These are phyloP conservation scores for Cynopterus brachyotis DNA, from an alignment of 2,113 vertebrate genomes.

Conservation along the genomic window DNA sequence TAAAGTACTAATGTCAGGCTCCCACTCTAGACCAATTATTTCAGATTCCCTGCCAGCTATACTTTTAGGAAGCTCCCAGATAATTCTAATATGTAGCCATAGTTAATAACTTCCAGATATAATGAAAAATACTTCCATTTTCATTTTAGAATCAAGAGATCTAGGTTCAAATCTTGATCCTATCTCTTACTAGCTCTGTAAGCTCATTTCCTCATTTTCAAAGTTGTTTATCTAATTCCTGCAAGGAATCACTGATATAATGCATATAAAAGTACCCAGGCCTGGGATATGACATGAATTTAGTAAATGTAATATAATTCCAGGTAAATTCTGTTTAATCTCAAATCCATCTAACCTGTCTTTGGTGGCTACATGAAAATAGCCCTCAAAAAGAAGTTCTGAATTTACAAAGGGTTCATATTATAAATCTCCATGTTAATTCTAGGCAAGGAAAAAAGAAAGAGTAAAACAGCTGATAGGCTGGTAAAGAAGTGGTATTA, in stretches of 20 bases:
- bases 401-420: background rate
- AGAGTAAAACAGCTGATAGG: background rate
- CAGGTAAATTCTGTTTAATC: conserved; percentile 38
- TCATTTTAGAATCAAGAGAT: background rate
- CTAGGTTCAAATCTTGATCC: conserved; percentile 15
- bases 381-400: background rate
- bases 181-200: background rate
- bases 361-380: background rate
- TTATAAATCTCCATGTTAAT: background rate
- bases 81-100: background rate
- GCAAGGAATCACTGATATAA: background rate
- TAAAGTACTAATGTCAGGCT: background rate
- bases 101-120: conserved; percentile 6
- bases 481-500: background rate
- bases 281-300: background rate
- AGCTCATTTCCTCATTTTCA: conserved; percentile 42
- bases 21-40: background rate
- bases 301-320: background rate
- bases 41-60: background rate
- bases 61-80: background rate
- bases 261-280: background rate
- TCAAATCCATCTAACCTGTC: background rate
- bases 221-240: conserved; percentile 43
- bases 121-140: conserved; percentile 14
- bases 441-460: background rate